Evolutionary conservation across 1,140 invertebrate genomes (phyloP).

Genomic region (Drosophila yakuba): DNA sequence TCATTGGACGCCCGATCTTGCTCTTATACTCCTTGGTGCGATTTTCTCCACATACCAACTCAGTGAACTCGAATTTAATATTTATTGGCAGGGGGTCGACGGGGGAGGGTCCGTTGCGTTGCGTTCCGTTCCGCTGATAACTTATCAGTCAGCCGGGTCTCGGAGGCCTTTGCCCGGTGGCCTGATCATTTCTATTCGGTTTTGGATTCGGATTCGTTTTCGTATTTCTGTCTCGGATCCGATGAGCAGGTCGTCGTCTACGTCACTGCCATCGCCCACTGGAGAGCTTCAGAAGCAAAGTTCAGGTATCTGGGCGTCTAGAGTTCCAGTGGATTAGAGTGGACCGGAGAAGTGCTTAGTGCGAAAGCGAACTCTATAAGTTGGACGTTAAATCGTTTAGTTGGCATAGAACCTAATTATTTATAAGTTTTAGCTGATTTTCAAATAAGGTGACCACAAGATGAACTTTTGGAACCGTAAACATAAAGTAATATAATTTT

Average conservation of each 20-base stretch:
- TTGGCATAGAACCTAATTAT: no score
- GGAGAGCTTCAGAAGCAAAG: slow-evolving; percentile 32
- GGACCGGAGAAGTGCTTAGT: neutral
- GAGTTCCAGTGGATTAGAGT: slow-evolving; percentile 15
- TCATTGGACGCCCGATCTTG: neutral
- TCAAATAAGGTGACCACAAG: no score
- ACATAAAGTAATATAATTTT: no score
- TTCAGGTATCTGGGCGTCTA: slow-evolving; percentile 32
- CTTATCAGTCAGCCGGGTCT: slow-evolving; percentile 26
- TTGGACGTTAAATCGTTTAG: no score
- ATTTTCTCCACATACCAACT: slow-evolving; percentile 12
- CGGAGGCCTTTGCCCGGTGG: slow-evolving; percentile 50
- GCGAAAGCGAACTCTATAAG: neutral
- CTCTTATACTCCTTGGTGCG: neutral
- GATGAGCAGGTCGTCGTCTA: slow-evolving; percentile 7
- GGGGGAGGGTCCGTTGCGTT: neutral
- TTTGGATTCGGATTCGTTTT: slow-evolving; percentile 10
- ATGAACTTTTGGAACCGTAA: no score
- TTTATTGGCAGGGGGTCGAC: slow-evolving; percentile 20
- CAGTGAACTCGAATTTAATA: slow-evolving; percentile 8
- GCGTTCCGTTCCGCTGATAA: slow-evolving; percentile 16
- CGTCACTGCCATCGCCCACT: slow-evolving; percentile 25
- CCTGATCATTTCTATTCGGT: slow-evolving; percentile 37
- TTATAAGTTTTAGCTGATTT: no score
- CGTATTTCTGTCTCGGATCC: slow-evolving; percentile 16